Evolutionary conservation across 2,797 vertebrate species (phyloP), one percentile per base, ranked within the genome.

Genomic region (Eulemur albifrons): DNA sequence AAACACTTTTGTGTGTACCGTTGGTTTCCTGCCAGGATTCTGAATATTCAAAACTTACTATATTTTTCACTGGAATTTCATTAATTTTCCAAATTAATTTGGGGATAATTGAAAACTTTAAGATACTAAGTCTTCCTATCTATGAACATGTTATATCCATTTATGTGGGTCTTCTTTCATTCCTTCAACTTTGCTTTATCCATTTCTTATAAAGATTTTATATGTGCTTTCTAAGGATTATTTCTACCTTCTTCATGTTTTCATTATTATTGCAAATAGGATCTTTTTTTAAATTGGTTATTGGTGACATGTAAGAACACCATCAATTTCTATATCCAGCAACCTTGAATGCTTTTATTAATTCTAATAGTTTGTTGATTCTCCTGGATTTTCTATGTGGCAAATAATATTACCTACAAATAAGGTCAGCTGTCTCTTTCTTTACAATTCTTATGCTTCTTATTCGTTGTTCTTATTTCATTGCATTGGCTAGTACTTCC

Each of bases 21-120:
- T 0, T 87, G 80, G 63, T 72, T 80, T 94, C 91, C 76, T 52
- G 80, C 45, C 65, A 70, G n/a, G 40, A 48, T 32, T 61, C 6
- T 45, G 57, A 61, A 15, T 25, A 91, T 43, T 69, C 15, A 88
- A 93, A 93, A 88, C 57, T 87, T 75, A 48, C 61, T 25, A 72
- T n/a, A 69, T 72, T 77, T 86, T 77, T 92, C 32, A 63, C 50
- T 10, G 81, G 32, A 86, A 86, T 92, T 93, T 85, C 79, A 72
- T 54, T 93, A 65, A 67, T 79, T 83, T 73, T 92, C 43, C 87
- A 15, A 27, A 93, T 82, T 83, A 87, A 79, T 79, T 82, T 89
- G 76, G 35, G 40, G 18, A 95, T 48, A 96, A 92, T 0, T 32
- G 70, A 59, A 35, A 88, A 61, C 50, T 89, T 73, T 54, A 76